Conservation (phyloP, 2,113 vertebrate species). For the Pheucticus melanocephalus region DNA sequence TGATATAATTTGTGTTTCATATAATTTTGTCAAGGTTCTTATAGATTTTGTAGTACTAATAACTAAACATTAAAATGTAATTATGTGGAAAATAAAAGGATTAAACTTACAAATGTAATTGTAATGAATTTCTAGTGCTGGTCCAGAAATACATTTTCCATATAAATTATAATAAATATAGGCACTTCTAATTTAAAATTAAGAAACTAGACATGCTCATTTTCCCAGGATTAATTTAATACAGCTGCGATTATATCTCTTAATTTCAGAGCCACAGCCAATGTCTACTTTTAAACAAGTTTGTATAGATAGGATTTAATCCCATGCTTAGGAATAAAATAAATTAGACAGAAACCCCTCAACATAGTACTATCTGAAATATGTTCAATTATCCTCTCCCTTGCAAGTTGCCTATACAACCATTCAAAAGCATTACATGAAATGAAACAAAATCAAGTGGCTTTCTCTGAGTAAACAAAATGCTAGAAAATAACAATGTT, state of each 20-base stretch:
- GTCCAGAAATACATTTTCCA: conserved; percentile 10
- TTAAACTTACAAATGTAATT: background rate
- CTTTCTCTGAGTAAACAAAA: background rate
- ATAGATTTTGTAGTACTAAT: background rate
- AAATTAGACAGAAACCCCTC: background rate
- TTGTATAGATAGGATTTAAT: background rate
- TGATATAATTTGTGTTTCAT: background rate
- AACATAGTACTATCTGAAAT: background rate
- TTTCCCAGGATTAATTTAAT: conserved; percentile 30
- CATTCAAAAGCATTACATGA: background rate
- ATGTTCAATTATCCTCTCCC: background rate
- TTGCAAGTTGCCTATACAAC: background rate
- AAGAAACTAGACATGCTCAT: conserved; percentile 1
- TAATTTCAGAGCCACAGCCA: conserved; percentile 16
- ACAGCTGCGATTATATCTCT: background rate
- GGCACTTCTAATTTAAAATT: conserved; percentile 32
- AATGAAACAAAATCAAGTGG: background rate
- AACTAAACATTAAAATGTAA: conserved; percentile 41
- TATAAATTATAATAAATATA: conserved; percentile 29
- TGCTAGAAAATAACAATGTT: background rate
- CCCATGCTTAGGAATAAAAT: background rate
- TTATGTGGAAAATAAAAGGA: conserved; percentile 38
- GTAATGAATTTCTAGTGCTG: conserved; percentile 4
- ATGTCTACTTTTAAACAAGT: background rate
- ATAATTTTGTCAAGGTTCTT: conserved; percentile 12